Conservation (phyloP, 2,888 invertebrate species). For the Lycaena phlaeas region DNA sequence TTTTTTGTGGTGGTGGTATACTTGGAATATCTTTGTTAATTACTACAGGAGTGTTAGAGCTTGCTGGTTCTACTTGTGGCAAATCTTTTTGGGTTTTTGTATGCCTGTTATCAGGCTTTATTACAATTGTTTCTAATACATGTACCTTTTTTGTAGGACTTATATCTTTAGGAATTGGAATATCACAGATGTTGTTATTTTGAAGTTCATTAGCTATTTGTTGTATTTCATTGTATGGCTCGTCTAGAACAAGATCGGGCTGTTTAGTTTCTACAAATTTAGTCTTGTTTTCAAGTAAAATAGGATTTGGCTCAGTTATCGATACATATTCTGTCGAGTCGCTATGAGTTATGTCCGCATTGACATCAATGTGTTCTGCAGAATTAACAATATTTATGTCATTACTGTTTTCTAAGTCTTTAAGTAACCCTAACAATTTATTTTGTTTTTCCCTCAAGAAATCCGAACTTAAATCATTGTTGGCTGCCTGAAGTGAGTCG, state of each 20-base stretch:
- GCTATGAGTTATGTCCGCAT: neutral
- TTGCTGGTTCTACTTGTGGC: slow-evolving; percentile 10
- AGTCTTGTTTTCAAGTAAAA: slow-evolving; percentile 12
- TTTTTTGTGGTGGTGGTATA: slow-evolving; percentile 4
- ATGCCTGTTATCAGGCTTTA: slow-evolving; percentile 26
- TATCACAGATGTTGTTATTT: slow-evolving; percentile 18
- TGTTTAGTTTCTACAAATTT: slow-evolving; percentile 2
- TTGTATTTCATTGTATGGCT: slow-evolving; percentile 6
- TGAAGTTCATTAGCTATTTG: slow-evolving; percentile 37
- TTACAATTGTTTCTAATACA: slow-evolving; percentile 48
- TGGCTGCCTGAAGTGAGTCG: slow-evolving; percentile 17
- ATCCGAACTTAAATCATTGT: slow-evolving; percentile 27
- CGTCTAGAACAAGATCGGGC: slow-evolving; percentile 26
- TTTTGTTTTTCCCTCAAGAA: slow-evolving; percentile 39
- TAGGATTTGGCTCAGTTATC: too few species aligned
- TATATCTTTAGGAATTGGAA: slow-evolving; percentile 26
- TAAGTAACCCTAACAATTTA: slow-evolving; percentile 37
- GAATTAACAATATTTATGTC: slow-evolving; percentile 24
- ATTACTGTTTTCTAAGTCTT: slow-evolving; percentile 35
- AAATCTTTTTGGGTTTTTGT: slow-evolving; percentile 2
- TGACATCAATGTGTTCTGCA: slow-evolving; percentile 12
- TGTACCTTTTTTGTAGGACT: slow-evolving; percentile 46
- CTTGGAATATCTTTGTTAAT: neutral
- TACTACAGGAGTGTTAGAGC: slow-evolving; percentile 1
- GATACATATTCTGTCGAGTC: neutral